Conservation (phyloP, 1,140 invertebrate genomes). For the Pygmarrhopalites habei region DNA sequence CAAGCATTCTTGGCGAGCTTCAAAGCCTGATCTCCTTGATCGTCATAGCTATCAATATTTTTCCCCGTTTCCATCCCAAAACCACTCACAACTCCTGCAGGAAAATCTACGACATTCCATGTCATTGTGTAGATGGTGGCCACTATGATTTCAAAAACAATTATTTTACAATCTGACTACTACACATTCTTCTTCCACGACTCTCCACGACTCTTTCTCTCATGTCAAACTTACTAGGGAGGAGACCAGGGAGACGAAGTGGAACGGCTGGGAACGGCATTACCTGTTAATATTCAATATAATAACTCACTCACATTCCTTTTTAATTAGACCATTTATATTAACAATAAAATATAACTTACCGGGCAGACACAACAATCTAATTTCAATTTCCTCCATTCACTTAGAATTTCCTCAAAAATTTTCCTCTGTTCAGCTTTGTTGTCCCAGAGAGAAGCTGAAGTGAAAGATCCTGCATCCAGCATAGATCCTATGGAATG, state of each 20-base stretch:
- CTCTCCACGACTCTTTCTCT: too few species aligned
- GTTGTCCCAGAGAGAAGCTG: constrained; percentile 35
- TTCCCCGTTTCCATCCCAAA: constrained; percentile 15
- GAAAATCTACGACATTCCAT: constrained; percentile 20
- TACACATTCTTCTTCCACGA: too few species aligned
- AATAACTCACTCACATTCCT: too few species aligned
- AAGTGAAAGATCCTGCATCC: constrained; percentile 26
- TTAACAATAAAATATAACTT: too few species aligned
- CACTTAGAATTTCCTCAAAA: constrained; percentile 15
- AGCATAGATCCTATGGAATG: constrained; percentile 26
- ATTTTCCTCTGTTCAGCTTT: constrained; percentile 30
- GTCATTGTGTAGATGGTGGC: constrained; percentile 19
- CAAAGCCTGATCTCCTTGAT: constrained; percentile 10
- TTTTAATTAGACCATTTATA: too few species aligned
- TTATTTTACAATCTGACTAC: too few species aligned
- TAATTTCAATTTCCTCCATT: constrained; percentile 25
- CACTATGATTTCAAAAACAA: constrained; percentile 28
- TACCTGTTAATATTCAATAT: too few species aligned
- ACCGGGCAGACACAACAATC: constrained; percentile 26
- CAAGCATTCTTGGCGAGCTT: too few species aligned
- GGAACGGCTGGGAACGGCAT: constrained; percentile 37
- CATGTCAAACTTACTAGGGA: too few species aligned
- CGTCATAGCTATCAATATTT: constrained; percentile 5
- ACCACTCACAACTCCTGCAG: neutral
- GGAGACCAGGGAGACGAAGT: constrained; percentile 30